These are phyloP conservation scores for Tragopan temminckii DNA, from an alignment of 2,797 vertebrate genomes.

Conservation along the genomic window DNA sequence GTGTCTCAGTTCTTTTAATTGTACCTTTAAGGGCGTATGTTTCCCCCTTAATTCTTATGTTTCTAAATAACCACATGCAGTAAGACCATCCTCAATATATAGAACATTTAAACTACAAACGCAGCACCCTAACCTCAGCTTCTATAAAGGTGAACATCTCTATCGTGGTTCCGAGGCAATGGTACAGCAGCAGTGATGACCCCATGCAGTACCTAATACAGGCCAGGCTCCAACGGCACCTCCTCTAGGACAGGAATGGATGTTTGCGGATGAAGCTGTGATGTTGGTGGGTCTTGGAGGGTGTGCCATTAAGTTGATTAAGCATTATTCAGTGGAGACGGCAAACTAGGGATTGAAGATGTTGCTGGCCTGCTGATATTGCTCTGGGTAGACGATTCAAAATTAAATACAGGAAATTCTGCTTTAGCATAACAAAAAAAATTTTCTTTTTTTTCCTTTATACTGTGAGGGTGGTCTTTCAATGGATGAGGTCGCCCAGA, in stretches of 20 bases:
- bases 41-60: neutral
- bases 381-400: neutral
- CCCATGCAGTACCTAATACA: accelerated
- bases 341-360: neutral
- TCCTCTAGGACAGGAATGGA: neutral
- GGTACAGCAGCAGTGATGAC: neutral
- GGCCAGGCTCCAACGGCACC: neutral
- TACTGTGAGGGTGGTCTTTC: neutral
- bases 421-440: neutral
- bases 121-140: neutral
- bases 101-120: no score
- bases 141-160: neutral
- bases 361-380: neutral
- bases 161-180: neutral
- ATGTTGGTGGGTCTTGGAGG: neutral
- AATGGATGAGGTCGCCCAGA: neutral
- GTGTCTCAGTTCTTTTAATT: neutral
- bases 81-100: neutral
- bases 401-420: neutral
- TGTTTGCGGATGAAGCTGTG: neutral
- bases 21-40: neutral
- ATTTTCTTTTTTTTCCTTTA: neutral
- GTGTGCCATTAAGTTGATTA: neutral
- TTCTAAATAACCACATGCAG: neutral
- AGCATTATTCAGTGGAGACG: neutral